Percentiles rank a stretch among this genome's conserved stretches.
phyloP scores from a whole-genome alignment of 1,140 invertebrate species.

The Laupala kohalensis region DNA sequence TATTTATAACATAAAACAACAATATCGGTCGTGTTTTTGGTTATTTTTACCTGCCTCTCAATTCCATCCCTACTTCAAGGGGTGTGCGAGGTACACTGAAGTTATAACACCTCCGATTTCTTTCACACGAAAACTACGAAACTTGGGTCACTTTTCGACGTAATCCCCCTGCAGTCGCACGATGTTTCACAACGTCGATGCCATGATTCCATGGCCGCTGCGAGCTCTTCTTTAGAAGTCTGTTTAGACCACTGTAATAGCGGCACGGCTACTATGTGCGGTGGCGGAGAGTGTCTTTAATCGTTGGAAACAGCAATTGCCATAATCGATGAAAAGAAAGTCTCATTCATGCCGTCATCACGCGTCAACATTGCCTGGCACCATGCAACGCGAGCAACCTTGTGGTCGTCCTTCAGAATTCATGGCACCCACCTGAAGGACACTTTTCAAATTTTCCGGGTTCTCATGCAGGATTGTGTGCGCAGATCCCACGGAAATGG shows the following conservation, averaged over 20 bases:
- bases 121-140: slow-evolving; percentile 5
- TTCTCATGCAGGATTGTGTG: background rate
- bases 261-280: background rate
- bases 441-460: background rate
- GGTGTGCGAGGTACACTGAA: slow-evolving; percentile 12
- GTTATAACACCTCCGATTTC: slow-evolving; percentile 8
- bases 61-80: no score
- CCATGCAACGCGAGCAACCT: no score
- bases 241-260: background rate
- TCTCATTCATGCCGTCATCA: background rate
- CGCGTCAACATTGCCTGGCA: background rate
- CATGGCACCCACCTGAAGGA: no score
- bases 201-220: slow-evolving; percentile 14
- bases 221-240: slow-evolving; percentile 1
- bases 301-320: slow-evolving; percentile 9
- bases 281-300: slow-evolving; percentile 12
- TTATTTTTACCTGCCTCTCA: no score
- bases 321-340: background rate
- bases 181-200: slow-evolving; percentile 13
- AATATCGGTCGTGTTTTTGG: no score
- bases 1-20: no score
- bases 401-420: no score
- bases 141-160: background rate
- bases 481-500: background rate
- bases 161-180: slow-evolving; percentile 11